Evolutionary conservation across 2,797 vertebrate species (phyloP), one percentile per base, ranked within the genome.

Genomic region (Crocidura indochinensis): DNA sequence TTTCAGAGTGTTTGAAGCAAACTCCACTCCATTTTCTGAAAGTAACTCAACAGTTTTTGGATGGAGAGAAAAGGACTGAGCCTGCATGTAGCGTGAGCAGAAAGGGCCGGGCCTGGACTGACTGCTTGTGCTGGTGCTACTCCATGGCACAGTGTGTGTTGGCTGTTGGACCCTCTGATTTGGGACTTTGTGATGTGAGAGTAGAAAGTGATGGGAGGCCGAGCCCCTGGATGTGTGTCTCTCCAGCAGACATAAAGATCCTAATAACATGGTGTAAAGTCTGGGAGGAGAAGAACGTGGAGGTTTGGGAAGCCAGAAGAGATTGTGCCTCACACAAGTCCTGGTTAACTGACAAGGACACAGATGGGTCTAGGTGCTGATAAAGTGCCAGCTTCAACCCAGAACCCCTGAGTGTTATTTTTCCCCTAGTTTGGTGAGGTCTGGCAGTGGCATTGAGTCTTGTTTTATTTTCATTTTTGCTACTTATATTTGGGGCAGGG

Each of bases 391-490:
- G 29, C 95, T 97, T 95, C 80, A 93, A 93, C 62, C 29, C 53
- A 90, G 96, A 93, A 95, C 87, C 95, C 69, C 51, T 96, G 5
- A 67, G 67, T 93, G 87, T 67, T 92, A 81, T 93, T 96, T 97
- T 53, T 86, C 3, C 53, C 2, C 92, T 94, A 56, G 27, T 77
- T 87, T 82, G 46, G 1, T 0, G 79, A 76, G 31, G 72, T 78
- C 91, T 91, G 87, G 91, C 19, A 19, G 6, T 56, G 53, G 53
- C 11, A 19, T 56, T 56, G 53, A 19, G 53, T 11, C 11, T 65
- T 27, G 64, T 26, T 26, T 65, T 89, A 67, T 65, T 67, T 78
- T 49, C 8, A 91, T 83, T 92, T 80, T 84, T 87, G 84, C 83
- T 15, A 24, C 6, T 60, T 20, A 22, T 60, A 60, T 20, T 60